Evolutionary conservation across 2,888 invertebrate genomes (phyloP).

Genomic region (Stenurella melanura): DNA sequence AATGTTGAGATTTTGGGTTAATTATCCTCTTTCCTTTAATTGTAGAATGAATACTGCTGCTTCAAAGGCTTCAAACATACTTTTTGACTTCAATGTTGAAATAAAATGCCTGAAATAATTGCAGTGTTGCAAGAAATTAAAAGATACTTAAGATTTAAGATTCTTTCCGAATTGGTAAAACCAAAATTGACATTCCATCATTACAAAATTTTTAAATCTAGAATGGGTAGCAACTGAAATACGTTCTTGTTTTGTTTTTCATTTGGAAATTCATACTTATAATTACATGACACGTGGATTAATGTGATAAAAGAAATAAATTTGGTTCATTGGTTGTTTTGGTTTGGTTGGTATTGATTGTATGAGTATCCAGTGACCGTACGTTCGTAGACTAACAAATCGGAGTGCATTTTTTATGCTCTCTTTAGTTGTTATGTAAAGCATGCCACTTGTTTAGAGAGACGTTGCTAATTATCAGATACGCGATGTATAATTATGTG

Average conservation of each 20-base stretch:
- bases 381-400: constrained; percentile 64
- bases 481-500: constrained; percentile 36
- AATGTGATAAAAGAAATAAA: constrained; percentile 65
- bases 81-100: too few species aligned
- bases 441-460: constrained; percentile 61
- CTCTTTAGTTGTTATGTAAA: constrained; percentile 58
- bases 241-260: constrained; percentile 34
- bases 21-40: too few species aligned
- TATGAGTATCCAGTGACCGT: constrained; percentile 66
- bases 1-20: too few species aligned
- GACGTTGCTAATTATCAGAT: constrained; percentile 42
- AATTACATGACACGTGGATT: constrained; percentile 68
- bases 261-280: constrained; percentile 15
- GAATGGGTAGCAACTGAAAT: not conserved
- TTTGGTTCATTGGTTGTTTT: constrained; percentile 63
- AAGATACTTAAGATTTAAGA: too few species aligned
- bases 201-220: too few species aligned
- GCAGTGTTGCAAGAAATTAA: too few species aligned
- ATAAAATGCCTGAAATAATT: too few species aligned
- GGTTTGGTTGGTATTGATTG: constrained; percentile 64
- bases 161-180: too few species aligned
- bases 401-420: constrained; percentile 55
- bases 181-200: too few species aligned
- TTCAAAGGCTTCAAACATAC: too few species aligned
- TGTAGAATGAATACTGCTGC: too few species aligned